Evolutionary conservation across 2,113 vertebrate genomes (phyloP), one percentile per base, ranked within the genome.

Genomic region (Tursiops truncatus): DNA sequence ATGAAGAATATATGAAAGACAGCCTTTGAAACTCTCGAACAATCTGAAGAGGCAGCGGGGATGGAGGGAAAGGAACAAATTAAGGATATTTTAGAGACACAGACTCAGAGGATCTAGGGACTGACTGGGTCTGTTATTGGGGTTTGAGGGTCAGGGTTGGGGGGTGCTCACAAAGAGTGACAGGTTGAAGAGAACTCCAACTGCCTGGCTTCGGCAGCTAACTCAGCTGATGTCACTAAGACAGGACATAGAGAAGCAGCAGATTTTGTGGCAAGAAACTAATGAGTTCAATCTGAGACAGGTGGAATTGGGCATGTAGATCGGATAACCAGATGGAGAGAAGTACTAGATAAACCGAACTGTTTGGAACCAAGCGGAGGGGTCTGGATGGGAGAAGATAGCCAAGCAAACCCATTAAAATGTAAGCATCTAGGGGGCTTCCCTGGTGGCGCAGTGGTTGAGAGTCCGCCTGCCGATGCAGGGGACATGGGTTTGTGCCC

Each of bases 261-360:
- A 31, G 36, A 14, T 41, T 73, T 31, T 53, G 10, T 18, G 21
- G 38, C 70, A 91, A 89, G 67, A 92, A 80, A 92, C 63, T 5
- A 26, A 21, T 17, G 65, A 41, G 23, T 41, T 88, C 85, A 9
- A 10, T 20, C 11, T 50, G 5, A 80, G 44, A 65, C 50, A 36
- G 62, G 81, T 31, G 18, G 63, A 53, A n/a, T 31, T 4, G 28
- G 36, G n/a, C 36, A 36, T 0, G 20, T 58, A 9, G 4, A 41
- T 28, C 0, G 1, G 41, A 41, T 47, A 81, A 33, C 14, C 25
- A 38, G 33, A 38, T 0, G 0, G 20, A 89, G 0, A 15, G n/a
- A 85, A 89, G 60, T 28, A 73, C 33, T 71, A 36, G 65, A 50
- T 17, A 63, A 83, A 63, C 56, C 38, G 26, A 79, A 58, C 33